Base-by-base conservation (phyloP, 2,113 vertebrate species). In the Blennius ocellaris region DNA sequence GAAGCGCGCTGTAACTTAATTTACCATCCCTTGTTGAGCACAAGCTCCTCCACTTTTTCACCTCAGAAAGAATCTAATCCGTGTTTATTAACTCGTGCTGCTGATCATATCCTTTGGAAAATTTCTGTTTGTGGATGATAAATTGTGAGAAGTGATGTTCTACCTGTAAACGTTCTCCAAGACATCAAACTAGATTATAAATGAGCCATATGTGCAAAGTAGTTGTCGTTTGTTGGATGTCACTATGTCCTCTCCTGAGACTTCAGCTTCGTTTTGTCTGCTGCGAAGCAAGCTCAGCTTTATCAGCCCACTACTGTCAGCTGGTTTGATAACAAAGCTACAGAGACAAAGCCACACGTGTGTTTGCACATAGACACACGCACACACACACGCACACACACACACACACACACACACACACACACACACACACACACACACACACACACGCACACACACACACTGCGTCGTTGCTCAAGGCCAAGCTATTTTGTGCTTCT, bases 221-320 rank as follows among this genome's bases (percentile, higher is more conserved):
- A 55, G 68, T 50, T 16, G 57, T 74, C 6, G n/a, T 15, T 61
- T 54, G 3, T 17, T 76, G 56, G 60, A 76, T 82, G 59, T 55
- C 61, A 8, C 0, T 3, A 6, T 3, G 54, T 56, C 55, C 66
- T 76, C 41, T 70, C 36, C 30, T 12, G 15, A 68, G 60, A 49
- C 54, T 3, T 60, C 10, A 1, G 59, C 59, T 76, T 50, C 36
- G 7, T 38, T 4, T 3, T 2, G 64, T 67, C 73, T 71, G 61
- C 47, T 67, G 60, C 73, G 17, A 16, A 75, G 72, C 63, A 3
- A 73, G 50, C 72, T n/a, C 21, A 11, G 37, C 72, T 76, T 69
- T 77, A 73, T 82, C 81, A 71, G 54, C 66, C 44, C 39, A 11
- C 74, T 30, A 15, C 47, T 69, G 78, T 71, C 68, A 73, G 56